A percentile compares a stretch with the other conserved stretches of the same genome.
phyloP scores from a whole-genome alignment of 2,797 vertebrate genomes.

The Kryptolebias ocellatus region DNA sequence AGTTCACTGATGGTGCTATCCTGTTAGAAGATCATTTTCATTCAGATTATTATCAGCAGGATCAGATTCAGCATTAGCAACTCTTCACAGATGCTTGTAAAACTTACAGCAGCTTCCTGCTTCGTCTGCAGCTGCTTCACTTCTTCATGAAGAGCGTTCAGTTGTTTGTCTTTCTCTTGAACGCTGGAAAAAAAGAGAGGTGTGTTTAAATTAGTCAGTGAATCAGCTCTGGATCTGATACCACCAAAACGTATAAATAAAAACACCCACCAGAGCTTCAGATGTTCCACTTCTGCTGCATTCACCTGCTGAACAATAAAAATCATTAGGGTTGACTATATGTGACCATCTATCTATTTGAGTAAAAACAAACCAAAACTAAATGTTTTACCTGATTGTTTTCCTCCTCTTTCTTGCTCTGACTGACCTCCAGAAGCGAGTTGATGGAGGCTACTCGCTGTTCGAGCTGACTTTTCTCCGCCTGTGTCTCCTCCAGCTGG shows the following conservation, averaged over 20 bases:
- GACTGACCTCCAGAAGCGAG: conserved; percentile 87
- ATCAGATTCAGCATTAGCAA: neutral
- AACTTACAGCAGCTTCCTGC: conserved; percentile 64
- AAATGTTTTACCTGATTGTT: conserved; percentile 50
- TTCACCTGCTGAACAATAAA: conserved; percentile 68
- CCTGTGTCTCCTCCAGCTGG: conserved; percentile 81
- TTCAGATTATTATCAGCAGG: conserved; percentile 13
- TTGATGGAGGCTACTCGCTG: conserved; percentile 87
- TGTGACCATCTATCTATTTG: neutral
- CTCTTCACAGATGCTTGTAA: conserved; percentile 4
- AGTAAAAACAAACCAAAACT: neutral
- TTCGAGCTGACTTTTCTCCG: conserved; percentile 83
- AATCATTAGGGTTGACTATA: neutral
- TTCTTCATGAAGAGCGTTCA: conserved; percentile 64
- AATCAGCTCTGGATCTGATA: neutral
- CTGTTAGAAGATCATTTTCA: conserved; percentile 33
- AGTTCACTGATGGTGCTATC: conserved; percentile 59
- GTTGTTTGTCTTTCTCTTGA: conserved; percentile 68
- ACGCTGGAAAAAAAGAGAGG: conserved; percentile 48
- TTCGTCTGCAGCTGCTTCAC: conserved; percentile 69
- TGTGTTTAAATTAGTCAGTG: conserved; percentile 8
- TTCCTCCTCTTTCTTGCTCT: conserved; percentile 77
- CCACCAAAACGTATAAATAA: neutral
- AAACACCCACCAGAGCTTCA: conserved; percentile 82
- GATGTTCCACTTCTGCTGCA: conserved; percentile 79